phyloP scores from a whole-genome alignment of 2,888 invertebrate genomes.

The Junonia oenone region DNA sequence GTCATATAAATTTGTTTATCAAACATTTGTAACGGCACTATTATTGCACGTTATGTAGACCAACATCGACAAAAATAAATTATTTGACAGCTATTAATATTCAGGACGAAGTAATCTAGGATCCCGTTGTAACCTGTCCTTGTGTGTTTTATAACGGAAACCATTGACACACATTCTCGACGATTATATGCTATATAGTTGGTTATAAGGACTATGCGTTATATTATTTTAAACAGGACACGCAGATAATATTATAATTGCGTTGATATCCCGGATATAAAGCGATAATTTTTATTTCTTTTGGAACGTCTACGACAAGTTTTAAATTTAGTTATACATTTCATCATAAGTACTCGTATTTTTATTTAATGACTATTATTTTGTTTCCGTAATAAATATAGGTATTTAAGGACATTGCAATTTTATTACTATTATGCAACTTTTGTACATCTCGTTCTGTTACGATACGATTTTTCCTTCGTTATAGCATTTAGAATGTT shows the following conservation, averaged over 20 bases:
- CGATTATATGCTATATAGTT: too few species aligned
- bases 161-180: slow-evolving; percentile 45
- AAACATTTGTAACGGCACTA: slow-evolving; percentile 33
- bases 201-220: slow-evolving; percentile 7
- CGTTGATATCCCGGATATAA: too few species aligned
- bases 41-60: slow-evolving; percentile 20
- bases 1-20: background rate
- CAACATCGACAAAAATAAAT: slow-evolving; percentile 25
- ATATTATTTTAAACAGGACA: background rate
- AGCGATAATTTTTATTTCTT: background rate
- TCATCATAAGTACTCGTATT: too few species aligned
- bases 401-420: too few species aligned
- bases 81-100: slow-evolving; percentile 57
- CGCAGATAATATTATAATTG: background rate
- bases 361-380: too few species aligned
- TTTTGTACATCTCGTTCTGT: too few species aligned
- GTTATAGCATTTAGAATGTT: too few species aligned
- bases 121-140: slow-evolving; percentile 53
- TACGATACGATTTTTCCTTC: too few species aligned
- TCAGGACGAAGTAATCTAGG: slow-evolving; percentile 51
- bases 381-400: too few species aligned
- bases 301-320: background rate
- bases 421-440: too few species aligned
- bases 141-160: slow-evolving; percentile 50
- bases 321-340: too few species aligned